These are phyloP conservation scores for Chelidonichthys spinosus DNA, from an alignment of 2,797 vertebrate species.

Conservation along the genomic window DNA sequence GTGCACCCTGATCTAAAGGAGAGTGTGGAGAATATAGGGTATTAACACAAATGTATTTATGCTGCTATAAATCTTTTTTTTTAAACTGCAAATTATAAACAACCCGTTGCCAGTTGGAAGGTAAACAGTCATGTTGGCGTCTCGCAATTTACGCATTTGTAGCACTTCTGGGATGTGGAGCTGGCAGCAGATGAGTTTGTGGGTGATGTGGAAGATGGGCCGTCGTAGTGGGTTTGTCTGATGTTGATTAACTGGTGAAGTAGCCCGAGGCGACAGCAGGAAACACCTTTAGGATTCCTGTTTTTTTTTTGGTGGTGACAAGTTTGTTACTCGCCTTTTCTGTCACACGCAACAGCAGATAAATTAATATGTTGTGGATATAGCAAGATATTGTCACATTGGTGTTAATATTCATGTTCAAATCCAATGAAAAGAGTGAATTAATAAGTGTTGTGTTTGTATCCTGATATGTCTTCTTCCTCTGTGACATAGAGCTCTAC, in stretches of 20 bases:
- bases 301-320: not conserved
- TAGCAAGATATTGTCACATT: no score
- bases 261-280: not conserved
- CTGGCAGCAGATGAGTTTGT: not conserved
- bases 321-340: not conserved
- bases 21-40: constrained; percentile 37
- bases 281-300: not conserved
- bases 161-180: not conserved
- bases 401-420: not conserved
- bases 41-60: constrained; percentile 48
- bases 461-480: not conserved
- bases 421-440: not conserved
- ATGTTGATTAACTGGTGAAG: constrained; percentile 3
- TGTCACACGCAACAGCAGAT: not conserved
- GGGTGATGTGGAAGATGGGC: not conserved
- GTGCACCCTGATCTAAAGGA: constrained; percentile 29
- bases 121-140: constrained; percentile 14
- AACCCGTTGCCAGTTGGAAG: constrained; percentile 29
- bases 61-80: constrained; percentile 33
- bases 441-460: not conserved
- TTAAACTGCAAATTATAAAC: constrained; percentile 41
- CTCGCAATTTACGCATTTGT: constrained; percentile 14
- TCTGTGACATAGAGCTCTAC: not conserved
- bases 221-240: not conserved
- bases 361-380: not conserved